These are phyloP conservation scores for Gyps fulvus DNA, from an alignment of 2,113 vertebrate species.

Conservation along the genomic window DNA sequence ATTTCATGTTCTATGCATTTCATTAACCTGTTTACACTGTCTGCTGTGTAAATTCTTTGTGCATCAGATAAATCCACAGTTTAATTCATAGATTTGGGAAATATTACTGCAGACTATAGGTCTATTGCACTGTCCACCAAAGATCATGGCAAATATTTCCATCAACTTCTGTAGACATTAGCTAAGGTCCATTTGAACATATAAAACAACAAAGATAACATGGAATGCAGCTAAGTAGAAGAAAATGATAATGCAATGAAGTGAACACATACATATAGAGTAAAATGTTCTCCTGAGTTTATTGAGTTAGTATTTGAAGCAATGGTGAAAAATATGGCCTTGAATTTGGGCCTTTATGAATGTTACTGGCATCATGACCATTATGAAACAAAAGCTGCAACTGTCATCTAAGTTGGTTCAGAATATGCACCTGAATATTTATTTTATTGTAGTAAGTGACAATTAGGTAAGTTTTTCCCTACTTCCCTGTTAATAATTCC, in stretches of 20 bases:
- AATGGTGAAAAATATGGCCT: constrained; percentile 80
- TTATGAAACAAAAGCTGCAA: constrained; percentile 89
- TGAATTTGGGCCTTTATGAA: constrained; percentile 75
- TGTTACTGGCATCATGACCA: constrained; percentile 98
- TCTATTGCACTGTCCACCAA: neutral
- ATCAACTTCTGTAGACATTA: neutral
- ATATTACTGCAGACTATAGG: neutral
- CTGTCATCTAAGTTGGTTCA: constrained; percentile 99
- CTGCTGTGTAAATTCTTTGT: neutral
- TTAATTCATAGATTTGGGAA: neutral
- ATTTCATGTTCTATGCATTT: neutral
- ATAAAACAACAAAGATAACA: neutral
- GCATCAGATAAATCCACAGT: neutral
- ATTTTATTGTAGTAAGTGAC: constrained; percentile 78
- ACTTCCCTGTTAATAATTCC: constrained; percentile 68
- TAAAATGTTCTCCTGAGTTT: neutral
- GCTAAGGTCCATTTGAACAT: neutral
- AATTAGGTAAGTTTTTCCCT: constrained; percentile 91
- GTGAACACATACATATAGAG: neutral
- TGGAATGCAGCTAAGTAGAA: neutral
- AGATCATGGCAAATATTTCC: neutral
- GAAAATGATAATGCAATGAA: neutral
- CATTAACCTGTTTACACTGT: neutral
- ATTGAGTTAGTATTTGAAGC: constrained; percentile 80
- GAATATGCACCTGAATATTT: constrained; percentile 97